Percentiles rank a stretch among this genome's conserved stretches.
Evolutionary conservation across 2,888 invertebrate genomes (phyloP).

Genomic region (Scaptodrosophila latifasciaeformis): DNA sequence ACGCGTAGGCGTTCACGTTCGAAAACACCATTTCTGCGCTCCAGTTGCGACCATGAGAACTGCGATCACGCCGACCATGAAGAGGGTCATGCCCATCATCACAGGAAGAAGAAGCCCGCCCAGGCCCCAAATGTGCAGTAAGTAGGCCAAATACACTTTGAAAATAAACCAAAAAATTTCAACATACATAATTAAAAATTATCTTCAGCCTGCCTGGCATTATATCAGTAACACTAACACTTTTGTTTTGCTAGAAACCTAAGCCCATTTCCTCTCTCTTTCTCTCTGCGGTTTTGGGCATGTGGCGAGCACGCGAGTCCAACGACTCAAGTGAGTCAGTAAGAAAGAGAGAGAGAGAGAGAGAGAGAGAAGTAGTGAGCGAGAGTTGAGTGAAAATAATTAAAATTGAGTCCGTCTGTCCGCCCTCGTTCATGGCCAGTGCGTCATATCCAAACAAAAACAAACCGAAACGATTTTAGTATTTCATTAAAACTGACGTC

Average conservation of each 20-base stretch:
- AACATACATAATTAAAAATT: conserved; percentile 5
- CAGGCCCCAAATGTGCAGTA: conserved; percentile 68
- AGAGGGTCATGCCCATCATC: conserved; percentile 76
- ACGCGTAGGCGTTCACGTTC: conserved; percentile 83
- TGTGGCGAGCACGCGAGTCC: not conserved
- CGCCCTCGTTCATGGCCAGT: no score
- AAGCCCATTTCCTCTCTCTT: no score
- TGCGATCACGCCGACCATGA: conserved; percentile 77
- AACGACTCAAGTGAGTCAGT: no score
- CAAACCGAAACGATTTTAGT: no score
- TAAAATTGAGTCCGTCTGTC: no score
- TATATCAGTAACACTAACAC: not conserved
- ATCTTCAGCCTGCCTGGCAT: not conserved
- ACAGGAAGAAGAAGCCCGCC: conserved; percentile 72
- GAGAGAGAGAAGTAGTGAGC: no score
- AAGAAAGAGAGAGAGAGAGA: not conserved
- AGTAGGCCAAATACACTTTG: conserved; percentile 39
- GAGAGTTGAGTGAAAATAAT: no score
- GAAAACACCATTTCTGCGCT: conserved; percentile 81
- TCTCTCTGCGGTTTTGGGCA: no score
- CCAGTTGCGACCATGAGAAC: conserved; percentile 78
- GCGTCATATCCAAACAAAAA: no score
- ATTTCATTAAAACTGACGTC: no score
- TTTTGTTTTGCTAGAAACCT: not conserved
- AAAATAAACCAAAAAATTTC: not conserved